phyloP scores from a whole-genome alignment of 2,797 vertebrate genomes.

The Borostomias antarcticus region DNA sequence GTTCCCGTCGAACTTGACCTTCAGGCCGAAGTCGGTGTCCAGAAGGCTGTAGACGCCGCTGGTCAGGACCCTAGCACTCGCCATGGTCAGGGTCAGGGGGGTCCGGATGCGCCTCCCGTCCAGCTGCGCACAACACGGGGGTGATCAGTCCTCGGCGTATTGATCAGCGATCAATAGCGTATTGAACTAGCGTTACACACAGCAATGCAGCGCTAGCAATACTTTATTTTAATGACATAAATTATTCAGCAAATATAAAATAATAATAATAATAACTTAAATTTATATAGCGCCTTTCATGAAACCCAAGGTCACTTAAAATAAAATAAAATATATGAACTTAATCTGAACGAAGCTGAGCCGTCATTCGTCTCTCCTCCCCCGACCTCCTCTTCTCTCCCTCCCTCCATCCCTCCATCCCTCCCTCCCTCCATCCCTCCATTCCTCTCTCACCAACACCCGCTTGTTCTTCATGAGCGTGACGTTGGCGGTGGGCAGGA shows the following conservation, averaged over 20 bases:
- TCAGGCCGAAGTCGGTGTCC: constrained; percentile 84
- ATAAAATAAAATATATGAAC: too few species aligned
- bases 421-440: not conserved
- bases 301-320: too few species aligned
- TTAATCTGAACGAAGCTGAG: too few species aligned
- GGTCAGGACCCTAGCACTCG: constrained; percentile 71
- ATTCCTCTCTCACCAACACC: constrained; percentile 75
- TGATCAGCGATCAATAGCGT: too few species aligned
- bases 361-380: not conserved
- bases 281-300: too few species aligned
- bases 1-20: constrained; percentile 86
- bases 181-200: too few species aligned
- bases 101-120: constrained; percentile 73
- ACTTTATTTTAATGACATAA: too few species aligned
- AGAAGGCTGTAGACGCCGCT: constrained; percentile 82
- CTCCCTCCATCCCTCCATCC: too few species aligned
- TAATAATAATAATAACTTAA: too few species aligned
- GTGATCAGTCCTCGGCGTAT: too few species aligned
- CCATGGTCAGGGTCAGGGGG: constrained; percentile 65
- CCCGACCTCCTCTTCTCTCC: not conserved
- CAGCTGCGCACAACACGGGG: constrained; percentile 62
- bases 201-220: too few species aligned
- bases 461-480: constrained; percentile 75
- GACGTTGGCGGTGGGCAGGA: constrained; percentile 63
- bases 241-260: too few species aligned